Evolutionary conservation across 2,797 vertebrate genomes (phyloP).

Genomic region (Acanthurus tractus): DNA sequence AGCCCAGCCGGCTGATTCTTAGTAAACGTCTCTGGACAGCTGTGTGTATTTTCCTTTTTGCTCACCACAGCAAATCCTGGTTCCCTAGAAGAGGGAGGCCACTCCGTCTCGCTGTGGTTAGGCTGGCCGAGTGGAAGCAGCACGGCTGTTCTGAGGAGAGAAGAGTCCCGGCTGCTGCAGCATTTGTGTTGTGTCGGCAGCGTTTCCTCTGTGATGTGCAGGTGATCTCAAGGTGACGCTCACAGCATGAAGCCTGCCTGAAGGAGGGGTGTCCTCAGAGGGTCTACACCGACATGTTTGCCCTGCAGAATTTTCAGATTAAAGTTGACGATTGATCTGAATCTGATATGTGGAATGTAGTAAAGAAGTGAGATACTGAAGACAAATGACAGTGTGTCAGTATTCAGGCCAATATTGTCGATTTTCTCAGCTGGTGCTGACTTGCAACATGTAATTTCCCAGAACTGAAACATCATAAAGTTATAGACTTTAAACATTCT

Average conservation of each 20-base stretch:
- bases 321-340: too few relatives aligned
- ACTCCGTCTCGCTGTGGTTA: constrained; percentile 55
- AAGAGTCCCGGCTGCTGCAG: constrained; percentile 58
- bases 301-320: constrained; percentile 20
- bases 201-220: constrained; percentile 75
- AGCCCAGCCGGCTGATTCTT: constrained; percentile 3
- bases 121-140: constrained; percentile 30
- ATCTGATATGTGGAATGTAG: too few relatives aligned
- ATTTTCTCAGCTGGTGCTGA: too few relatives aligned
- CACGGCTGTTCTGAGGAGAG: constrained; percentile 30
- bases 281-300: constrained; percentile 19
- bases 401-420: too few relatives aligned
- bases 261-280: constrained; percentile 47
- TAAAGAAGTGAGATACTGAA: too few relatives aligned
- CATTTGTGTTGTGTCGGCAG: constrained; percentile 64
- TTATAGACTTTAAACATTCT: too few relatives aligned
- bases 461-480: too few relatives aligned
- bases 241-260: constrained; percentile 40
- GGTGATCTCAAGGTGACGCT: constrained; percentile 71
- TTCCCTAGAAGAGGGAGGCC: constrained; percentile 57
- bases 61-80: constrained; percentile 54
- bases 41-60: constrained; percentile 48
- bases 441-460: too few relatives aligned
- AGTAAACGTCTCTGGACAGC: constrained; percentile 30
- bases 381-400: too few relatives aligned